Evolutionary conservation across 2,888 invertebrate species (phyloP).

Genomic region (Tribolium freemani): DNA sequence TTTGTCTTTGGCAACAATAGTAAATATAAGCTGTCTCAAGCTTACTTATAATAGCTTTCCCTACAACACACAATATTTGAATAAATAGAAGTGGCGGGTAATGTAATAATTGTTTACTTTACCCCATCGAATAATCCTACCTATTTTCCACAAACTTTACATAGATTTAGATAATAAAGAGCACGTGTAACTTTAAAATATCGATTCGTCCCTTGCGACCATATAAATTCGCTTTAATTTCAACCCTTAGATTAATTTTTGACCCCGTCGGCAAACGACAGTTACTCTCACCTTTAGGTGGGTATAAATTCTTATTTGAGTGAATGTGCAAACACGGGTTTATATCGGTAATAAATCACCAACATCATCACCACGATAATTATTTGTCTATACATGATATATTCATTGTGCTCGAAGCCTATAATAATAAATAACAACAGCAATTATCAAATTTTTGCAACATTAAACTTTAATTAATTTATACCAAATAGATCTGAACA

Average conservation of each 20-base stretch:
- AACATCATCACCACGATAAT: constrained; percentile 2
- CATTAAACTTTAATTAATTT: neutral
- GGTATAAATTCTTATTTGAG: neutral
- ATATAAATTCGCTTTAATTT: constrained; percentile 32
- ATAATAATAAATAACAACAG: neutral
- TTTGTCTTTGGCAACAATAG: constrained; percentile 38
- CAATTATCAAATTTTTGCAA: neutral
- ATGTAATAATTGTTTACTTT: constrained; percentile 37
- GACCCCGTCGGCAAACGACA: neutral
- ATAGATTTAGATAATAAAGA: constrained; percentile 29
- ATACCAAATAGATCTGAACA: neutral
- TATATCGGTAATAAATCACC: neutral
- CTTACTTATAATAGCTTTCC: constrained; percentile 29
- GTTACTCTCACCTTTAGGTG: neutral
- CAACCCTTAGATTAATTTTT: constrained; percentile 31
- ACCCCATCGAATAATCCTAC: constrained; percentile 10
- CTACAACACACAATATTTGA: constrained; percentile 31
- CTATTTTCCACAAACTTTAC: constrained; percentile 7
- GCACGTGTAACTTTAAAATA: constrained; percentile 24
- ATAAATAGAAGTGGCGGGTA: constrained; percentile 32
- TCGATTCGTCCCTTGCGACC: constrained; percentile 15
- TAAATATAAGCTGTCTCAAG: constrained; percentile 27
- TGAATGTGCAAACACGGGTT: neutral
- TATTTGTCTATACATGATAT: neutral
- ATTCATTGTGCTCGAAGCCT: neutral